Evolutionary conservation across 1,140 invertebrate genomes (phyloP).

Genomic region (Camponotus vicinus): DNA sequence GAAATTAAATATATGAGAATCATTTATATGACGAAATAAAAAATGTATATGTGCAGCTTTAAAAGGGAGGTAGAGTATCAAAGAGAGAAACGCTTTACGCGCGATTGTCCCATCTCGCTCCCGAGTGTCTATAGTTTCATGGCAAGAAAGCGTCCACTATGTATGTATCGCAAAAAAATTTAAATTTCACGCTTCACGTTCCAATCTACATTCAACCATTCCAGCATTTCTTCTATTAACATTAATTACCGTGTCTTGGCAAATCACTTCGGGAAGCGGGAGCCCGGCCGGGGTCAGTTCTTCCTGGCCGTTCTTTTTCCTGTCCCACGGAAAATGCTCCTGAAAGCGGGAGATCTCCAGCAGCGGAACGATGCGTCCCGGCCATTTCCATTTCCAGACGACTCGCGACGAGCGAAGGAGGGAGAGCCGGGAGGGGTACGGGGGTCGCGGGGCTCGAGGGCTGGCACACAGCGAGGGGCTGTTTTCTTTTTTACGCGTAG

Average conservation of each 20-base stretch:
- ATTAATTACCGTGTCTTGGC: conserved; percentile 58
- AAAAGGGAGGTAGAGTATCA: background rate
- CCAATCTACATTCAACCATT: background rate
- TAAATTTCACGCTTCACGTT: background rate
- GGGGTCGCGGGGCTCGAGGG: background rate
- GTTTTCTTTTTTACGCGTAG: conserved; percentile 73
- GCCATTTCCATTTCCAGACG: conserved; percentile 72
- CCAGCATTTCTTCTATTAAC: conserved; percentile 54
- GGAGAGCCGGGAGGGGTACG: background rate
- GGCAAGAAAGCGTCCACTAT: background rate
- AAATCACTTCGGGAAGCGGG: conserved; percentile 33
- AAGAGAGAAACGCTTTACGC: background rate
- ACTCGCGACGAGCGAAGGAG: conserved; percentile 26
- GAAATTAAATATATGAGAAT: conserved; percentile 10
- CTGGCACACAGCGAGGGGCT: conserved; percentile 30
- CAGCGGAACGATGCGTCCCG: conserved; percentile 41
- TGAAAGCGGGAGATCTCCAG: conserved; percentile 51
- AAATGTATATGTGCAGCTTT: background rate
- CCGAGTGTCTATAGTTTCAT: background rate
- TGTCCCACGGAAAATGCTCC: conserved; percentile 36
- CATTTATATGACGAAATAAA: background rate
- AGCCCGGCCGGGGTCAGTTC: background rate
- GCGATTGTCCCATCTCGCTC: conserved; percentile 19
- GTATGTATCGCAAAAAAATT: conserved; percentile 33
- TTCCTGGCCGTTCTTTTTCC: conserved; percentile 32